Base-by-base conservation (phyloP, 2,888 invertebrate species). In the Leptinotarsa tumamoca region DNA sequence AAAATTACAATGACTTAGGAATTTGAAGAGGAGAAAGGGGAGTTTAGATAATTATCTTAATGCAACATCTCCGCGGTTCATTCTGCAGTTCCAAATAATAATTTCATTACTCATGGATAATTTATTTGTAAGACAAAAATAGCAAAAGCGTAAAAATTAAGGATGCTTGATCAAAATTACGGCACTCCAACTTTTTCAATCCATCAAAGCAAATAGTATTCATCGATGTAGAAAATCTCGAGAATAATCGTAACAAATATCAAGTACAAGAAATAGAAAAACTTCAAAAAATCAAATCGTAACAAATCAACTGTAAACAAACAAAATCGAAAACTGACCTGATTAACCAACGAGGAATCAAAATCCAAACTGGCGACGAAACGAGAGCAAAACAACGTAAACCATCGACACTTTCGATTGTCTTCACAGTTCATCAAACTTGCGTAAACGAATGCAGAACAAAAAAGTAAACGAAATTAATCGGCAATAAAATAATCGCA, bases 321-420 rank as follows among this genome's bases (percentile, higher is more conserved):
- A 67, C 21, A 73, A 51, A 72, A 70, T 56, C 69, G 70, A 67
- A 58, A 71, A 79, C 78, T 79, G 76, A 79, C 78, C 78, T 78
- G 72, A 71, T 76, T 77, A 72, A 71, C 71, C 76, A 76, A 43
- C 66, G 72, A 50, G 73, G 51, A 74, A 75, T 21, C 70, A 61
- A n/a, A 74, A 77, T 78, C 76, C 75, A 74, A 77, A 77, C 49
- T 63, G 75, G 51, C 49, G 68, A 33, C 67, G 72, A 73, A 76
- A 76, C 70, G 67, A 72, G 68, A 66, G 72, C 69, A 71, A 72
- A 51, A 58, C 23, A 72, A 67, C 63, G 56, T 72, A 72, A 74
- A 74, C 52, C 67, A 75, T 73, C 56, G 71, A 73, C 77, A 79
- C 79, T 77, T 79, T 79, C 79, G 75, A 75, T 79, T 77, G 66